Evolutionary conservation across 2,797 vertebrate species (phyloP), one percentile per base, ranked within the genome.

Genomic region (Hirundo rustica): DNA sequence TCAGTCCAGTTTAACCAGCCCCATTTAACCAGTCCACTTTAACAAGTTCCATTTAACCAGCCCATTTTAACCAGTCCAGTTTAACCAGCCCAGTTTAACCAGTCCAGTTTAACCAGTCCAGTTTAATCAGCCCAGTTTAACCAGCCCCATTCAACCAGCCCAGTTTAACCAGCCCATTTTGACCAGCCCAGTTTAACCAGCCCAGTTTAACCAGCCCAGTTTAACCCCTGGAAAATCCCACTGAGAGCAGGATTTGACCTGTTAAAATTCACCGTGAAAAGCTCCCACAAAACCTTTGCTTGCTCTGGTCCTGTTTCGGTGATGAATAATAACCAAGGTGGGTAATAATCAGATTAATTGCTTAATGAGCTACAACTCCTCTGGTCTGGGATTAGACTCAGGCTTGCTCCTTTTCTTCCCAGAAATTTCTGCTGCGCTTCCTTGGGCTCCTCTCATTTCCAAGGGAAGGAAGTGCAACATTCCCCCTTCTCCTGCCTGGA

Each of bases 261-360:
- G 1, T 2, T 27, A 32, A 48, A 50, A 67, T 68, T 22, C 42
- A 2, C 57, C 30, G 7, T 0, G 23, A 29, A 51, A 58, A 3
- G 14, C 65, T 70, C 57, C 45, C 70, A 26, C 21, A 53, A 76
- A 66, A 29, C 11, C 68, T 40, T 22, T 11, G 51, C 16, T 3
- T 57, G 78, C 51, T 70, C 50, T 38, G 30, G 5, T 73, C 23
- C 61, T 10, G 9, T 25, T 72, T 5, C n/a, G 48, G 40, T 32
- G 58, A 40, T 75, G 27, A n/a, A 13, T 5, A 32, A 55, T 47
- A 21, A 54, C 13, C 27, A 65, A 45, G 21, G 16, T 30, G 57
- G n/a, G 11, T 25, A 75, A 68, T 27, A 36, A 81, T 26, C 8
- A 14, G 36, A 65, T 64, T 32, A 60, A 88, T 75, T 78, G 25